Percentiles rank a stretch among this genome's conserved stretches.
Conservation (phyloP, 2,797 vertebrate genomes). For the Arremon brunneinucha region DNA sequence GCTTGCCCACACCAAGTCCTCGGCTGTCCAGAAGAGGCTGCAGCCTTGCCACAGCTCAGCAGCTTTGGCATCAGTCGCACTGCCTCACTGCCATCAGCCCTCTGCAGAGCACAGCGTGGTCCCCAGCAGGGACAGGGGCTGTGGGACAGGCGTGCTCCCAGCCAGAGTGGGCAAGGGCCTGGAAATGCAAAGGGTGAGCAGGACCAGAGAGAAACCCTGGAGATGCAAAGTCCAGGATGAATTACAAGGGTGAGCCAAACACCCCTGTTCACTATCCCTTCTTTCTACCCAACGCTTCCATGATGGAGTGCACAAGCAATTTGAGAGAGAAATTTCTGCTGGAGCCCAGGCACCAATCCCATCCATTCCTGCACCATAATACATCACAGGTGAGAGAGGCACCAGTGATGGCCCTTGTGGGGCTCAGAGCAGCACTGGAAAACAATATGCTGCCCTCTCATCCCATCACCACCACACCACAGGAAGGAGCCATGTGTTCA, state of each 20-base stretch:
- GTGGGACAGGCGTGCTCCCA: fast-evolving
- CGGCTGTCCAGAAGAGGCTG: neutral
- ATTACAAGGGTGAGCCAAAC: neutral
- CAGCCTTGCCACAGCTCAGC: neutral
- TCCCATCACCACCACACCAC: neutral
- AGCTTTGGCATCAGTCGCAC: neutral
- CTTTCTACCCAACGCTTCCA: neutral
- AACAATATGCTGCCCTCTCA: neutral
- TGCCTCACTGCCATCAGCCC: neutral
- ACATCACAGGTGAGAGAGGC: neutral
- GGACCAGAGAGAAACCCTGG: neutral
- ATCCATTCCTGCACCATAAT: neutral
- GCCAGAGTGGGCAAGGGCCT: fast-evolving
- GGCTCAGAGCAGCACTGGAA: neutral
- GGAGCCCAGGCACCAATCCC: neutral
- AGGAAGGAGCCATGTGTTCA: neutral
- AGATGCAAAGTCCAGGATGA: neutral
- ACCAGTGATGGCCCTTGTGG: neutral
- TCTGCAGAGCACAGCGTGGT: neutral
- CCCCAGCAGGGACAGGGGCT: neutral
- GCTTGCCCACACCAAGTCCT: neutral
- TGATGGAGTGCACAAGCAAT: neutral
- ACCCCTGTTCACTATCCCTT: neutral
- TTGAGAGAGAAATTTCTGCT: neutral
- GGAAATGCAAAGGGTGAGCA: neutral